Percentiles rank a stretch among this genome's conserved stretches.
phyloP scores from a whole-genome alignment of 2,888 invertebrate genomes.

The Polyommatus iphigenia region DNA sequence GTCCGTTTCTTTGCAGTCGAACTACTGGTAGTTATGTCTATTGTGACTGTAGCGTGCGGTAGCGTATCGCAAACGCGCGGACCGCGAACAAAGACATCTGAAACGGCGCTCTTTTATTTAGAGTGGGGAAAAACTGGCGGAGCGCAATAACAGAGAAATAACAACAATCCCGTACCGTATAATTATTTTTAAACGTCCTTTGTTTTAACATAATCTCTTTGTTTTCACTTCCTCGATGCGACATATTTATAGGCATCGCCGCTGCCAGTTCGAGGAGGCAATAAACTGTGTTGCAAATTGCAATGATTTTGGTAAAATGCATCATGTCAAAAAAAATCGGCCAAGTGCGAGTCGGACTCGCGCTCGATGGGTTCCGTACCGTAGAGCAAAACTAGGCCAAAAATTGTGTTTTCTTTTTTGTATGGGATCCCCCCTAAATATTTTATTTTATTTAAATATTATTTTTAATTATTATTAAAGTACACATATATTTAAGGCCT shows the following conservation, averaged over 20 bases:
- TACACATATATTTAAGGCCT: too few relatives aligned
- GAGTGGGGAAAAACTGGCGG: constrained; percentile 46
- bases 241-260: constrained; percentile 15
- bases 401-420: too few relatives aligned
- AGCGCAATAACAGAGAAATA: constrained; percentile 40
- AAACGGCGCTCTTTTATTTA: constrained; percentile 52
- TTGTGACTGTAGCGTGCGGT: too few relatives aligned
- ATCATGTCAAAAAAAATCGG: neutral
- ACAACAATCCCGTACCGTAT: constrained; percentile 36
- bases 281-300: neutral
- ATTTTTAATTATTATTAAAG: too few relatives aligned
- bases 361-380: too few relatives aligned
- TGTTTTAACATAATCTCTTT: constrained; percentile 30
- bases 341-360: too few relatives aligned
- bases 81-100: constrained; percentile 46
- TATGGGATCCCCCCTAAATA: too few relatives aligned
- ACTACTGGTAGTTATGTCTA: too few relatives aligned
- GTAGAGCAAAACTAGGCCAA: too few relatives aligned
- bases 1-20: too few relatives aligned
- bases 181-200: constrained; percentile 30
- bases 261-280: neutral
- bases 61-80: constrained; percentile 37
- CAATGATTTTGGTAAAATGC: neutral
- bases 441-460: too few relatives aligned
- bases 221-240: constrained; percentile 27